Evolutionary conservation across 2,888 invertebrate species (phyloP).

Genomic region (Hirtodrosophila trivittata): DNA sequence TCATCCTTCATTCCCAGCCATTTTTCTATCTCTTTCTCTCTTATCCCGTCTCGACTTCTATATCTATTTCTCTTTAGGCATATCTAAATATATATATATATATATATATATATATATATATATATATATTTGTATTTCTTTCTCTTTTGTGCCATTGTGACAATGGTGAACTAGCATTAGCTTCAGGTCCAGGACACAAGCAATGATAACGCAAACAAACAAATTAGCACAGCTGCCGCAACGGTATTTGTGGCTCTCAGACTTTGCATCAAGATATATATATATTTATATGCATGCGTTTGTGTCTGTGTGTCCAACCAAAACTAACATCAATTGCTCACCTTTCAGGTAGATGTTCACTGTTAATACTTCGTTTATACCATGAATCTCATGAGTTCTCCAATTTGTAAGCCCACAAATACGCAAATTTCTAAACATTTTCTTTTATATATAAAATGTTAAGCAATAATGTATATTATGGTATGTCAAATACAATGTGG

Average conservation of each 20-base stretch:
- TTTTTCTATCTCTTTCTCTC: slow-evolving; percentile 3
- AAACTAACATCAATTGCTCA: slow-evolving; percentile 76
- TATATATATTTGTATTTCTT: not conserved
- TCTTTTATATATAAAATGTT: too few relatives aligned
- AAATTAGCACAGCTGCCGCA: slow-evolving; percentile 79
- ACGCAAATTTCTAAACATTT: too few relatives aligned
- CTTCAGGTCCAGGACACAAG: slow-evolving; percentile 53
- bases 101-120: not conserved
- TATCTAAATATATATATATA: too few relatives aligned
- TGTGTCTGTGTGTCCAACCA: slow-evolving; percentile 37
- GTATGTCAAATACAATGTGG: too few relatives aligned
- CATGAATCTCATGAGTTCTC: not conserved
- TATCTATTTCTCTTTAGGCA: not conserved
- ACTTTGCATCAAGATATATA: slow-evolving; percentile 37
- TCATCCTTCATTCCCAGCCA: slow-evolving; percentile 24
- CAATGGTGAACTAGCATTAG: slow-evolving; percentile 59
- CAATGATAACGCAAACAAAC: slow-evolving; percentile 78
- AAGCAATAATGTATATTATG: too few relatives aligned
- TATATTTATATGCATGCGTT: slow-evolving; percentile 4
- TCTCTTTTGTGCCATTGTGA: slow-evolving; percentile 56
- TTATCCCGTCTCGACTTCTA: not conserved
- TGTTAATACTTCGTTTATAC: not conserved
- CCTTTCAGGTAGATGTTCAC: slow-evolving; percentile 66
- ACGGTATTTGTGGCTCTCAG: slow-evolving; percentile 49
- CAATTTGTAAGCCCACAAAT: not conserved